Percentiles rank a stretch among this genome's conserved stretches.
phyloP scores from a whole-genome alignment of 2,888 invertebrate species.

The Rhamnusium bicolor region DNA sequence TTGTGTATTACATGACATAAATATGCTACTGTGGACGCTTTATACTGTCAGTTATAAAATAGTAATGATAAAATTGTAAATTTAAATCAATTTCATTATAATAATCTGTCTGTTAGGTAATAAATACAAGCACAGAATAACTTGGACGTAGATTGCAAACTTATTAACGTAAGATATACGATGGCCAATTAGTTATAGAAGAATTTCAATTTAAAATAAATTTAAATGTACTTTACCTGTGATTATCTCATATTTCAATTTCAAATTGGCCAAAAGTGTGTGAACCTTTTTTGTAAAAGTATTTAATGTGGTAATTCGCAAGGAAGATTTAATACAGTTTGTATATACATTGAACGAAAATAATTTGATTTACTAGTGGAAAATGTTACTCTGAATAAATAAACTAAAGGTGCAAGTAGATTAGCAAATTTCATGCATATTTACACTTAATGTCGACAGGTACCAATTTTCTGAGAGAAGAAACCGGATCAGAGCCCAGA shows the following conservation, averaged over 20 bases:
- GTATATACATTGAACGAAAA: background rate
- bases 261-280: background rate
- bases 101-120: slow-evolving; percentile 41
- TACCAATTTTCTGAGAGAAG: too few relatives aligned
- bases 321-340: background rate
- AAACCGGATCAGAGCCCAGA: too few relatives aligned
- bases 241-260: slow-evolving; percentile 1
- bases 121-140: slow-evolving; percentile 45
- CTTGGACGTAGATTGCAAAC: slow-evolving; percentile 37
- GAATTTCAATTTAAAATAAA: slow-evolving; percentile 10
- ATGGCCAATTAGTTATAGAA: slow-evolving; percentile 31
- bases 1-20: slow-evolving; percentile 46
- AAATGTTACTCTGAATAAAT: too few relatives aligned
- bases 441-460: background rate
- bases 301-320: background rate
- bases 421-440: background rate
- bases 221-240: background rate
- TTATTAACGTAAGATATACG: slow-evolving; percentile 38
- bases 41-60: slow-evolving; percentile 53
- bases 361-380: too few relatives aligned
- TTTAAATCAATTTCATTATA: slow-evolving; percentile 51
- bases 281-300: background rate
- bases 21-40: slow-evolving; percentile 49
- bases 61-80: slow-evolving; percentile 47
- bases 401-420: background rate